Conservation (phyloP, 1,140 invertebrate genomes). For the Ceratina japonica region DNA sequence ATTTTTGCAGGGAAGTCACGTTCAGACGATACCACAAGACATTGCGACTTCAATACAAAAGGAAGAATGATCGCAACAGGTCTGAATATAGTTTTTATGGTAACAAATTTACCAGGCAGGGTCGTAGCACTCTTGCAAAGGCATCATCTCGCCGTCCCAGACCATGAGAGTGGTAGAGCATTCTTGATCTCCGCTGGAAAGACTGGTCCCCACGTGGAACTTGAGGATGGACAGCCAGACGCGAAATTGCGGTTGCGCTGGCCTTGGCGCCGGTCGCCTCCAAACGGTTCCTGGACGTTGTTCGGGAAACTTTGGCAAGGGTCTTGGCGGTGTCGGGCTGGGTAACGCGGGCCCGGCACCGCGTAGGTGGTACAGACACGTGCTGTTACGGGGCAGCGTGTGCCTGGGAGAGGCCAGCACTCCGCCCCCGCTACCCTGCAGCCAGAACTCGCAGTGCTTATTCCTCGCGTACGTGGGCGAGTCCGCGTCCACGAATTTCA, state of each 20-base stretch:
- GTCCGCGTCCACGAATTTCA: slow-evolving; percentile 89
- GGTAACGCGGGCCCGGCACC: slow-evolving; percentile 81
- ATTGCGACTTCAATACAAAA: too few species aligned
- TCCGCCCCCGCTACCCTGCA: slow-evolving; percentile 88
- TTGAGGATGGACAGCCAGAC: slow-evolving; percentile 94
- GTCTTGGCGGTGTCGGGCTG: slow-evolving; percentile 80
- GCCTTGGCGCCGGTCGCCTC: slow-evolving; percentile 81
- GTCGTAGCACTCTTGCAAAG: slow-evolving; percentile 88
- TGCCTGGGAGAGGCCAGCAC: slow-evolving; percentile 89
- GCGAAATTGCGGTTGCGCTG: slow-evolving; percentile 83
- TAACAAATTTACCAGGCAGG: slow-evolving; percentile 84
- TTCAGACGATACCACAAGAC: too few species aligned
- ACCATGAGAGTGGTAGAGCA: slow-evolving; percentile 90
- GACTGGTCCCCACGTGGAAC: slow-evolving; percentile 86
- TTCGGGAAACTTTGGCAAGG: slow-evolving; percentile 82
- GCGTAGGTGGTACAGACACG: slow-evolving; percentile 91
- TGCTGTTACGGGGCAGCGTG: slow-evolving; percentile 90
- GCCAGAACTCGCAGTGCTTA: slow-evolving; percentile 92
- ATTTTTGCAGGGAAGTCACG: too few species aligned
- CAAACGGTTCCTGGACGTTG: slow-evolving; percentile 81
- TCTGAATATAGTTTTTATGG: too few species aligned
- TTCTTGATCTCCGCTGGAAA: slow-evolving; percentile 82
- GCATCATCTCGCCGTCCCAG: slow-evolving; percentile 90
- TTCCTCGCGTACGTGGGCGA: slow-evolving; percentile 89
- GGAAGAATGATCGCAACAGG: too few species aligned